phyloP scores from a whole-genome alignment of 1,140 invertebrate species.

The Drosophila aff. region DNA sequence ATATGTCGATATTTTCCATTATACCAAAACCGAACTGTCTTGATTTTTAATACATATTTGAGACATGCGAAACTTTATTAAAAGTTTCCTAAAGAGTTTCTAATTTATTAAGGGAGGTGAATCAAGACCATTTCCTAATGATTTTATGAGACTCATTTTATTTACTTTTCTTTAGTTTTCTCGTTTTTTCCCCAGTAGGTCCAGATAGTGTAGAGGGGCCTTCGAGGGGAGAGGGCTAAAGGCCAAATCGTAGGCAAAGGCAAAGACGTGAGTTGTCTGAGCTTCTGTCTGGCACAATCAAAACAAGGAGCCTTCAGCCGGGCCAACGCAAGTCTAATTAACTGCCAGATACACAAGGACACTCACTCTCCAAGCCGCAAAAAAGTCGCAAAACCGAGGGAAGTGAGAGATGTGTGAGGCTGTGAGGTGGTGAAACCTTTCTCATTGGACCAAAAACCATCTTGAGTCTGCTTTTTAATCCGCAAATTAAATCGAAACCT shows the following conservation, averaged over 20 bases:
- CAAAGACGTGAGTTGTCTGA: conserved; percentile 49
- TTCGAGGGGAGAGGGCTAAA: conserved; percentile 6
- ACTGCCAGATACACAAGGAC: conserved; percentile 48
- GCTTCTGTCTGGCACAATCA: conserved; percentile 57
- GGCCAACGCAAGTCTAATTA: conserved; percentile 50
- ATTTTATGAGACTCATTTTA: not conserved
- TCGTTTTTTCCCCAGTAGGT: not conserved
- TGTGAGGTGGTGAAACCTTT: conserved; percentile 3
- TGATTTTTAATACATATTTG: not conserved
- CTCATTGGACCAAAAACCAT: conserved; percentile 1
- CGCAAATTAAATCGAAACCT: conserved; percentile 36
- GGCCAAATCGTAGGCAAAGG: conserved; percentile 37
- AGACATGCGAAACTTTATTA: not conserved
- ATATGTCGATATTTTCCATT: not conserved
- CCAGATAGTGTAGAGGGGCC: not conserved
- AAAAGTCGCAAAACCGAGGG: not conserved
- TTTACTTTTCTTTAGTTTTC: not conserved
- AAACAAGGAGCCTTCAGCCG: conserved; percentile 42
- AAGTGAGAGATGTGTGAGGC: not conserved
- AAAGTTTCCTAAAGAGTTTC: not conserved
- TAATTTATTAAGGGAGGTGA: not conserved
- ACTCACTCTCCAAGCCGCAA: conserved; percentile 5
- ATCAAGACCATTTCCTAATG: not conserved
- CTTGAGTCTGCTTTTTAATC: conserved; percentile 25
- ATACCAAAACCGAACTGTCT: not conserved